Base-by-base conservation (phyloP, 2,797 vertebrate genomes). In the Bovichtus diacanthus region DNA sequence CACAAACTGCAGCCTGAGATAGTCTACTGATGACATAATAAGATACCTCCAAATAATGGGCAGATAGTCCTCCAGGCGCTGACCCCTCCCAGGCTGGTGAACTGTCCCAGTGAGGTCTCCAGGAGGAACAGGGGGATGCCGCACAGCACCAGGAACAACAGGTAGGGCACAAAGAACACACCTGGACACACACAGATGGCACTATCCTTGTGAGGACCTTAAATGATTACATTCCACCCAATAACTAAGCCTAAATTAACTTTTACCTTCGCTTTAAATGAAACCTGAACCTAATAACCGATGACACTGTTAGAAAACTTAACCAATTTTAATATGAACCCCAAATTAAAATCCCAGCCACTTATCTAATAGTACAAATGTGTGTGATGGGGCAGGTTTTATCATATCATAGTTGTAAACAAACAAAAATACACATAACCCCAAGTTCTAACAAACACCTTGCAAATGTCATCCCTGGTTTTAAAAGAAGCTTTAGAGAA, bases 111-210 rank as follows among this genome's bases (percentile, higher is more conserved):
- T 0, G 94, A 93, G 9, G 93, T 97, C 94, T 99, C 97, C 94
- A 98, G 61, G 68, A 99, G 93, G 92, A 99, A 98, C 8, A 98
- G 73, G 0, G 97, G 97, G 76, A 98, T 93, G 12, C 97, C 97
- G 0, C 97, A 99, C 55, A 95, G 88, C 77, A 98, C 95, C 92
- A 98, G 95, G 91, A 99, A 99, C 89, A 99, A 91, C 86, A 97
- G 91, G 84, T 99, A 99, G 0, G 97, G 97, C 38, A 99, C 93
- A 69, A 99, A 96, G 89, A 99, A 99, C 60, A 96, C 97, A 78
- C 97, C 97, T 99, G 89, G 10, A 74, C 10, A 70, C 44, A 81
- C 56, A 80, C 51, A 84, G n/a, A n/a, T n/a, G n/a, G n/a, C 19
- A 79, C 39, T 49, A 9, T 65, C 16, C 34, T 9, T 66, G 13